A percentile compares a stretch with the other conserved stretches of the same genome.
Conservation (phyloP, 2,888 invertebrate genomes). For the Oscheius sp. region DNA sequence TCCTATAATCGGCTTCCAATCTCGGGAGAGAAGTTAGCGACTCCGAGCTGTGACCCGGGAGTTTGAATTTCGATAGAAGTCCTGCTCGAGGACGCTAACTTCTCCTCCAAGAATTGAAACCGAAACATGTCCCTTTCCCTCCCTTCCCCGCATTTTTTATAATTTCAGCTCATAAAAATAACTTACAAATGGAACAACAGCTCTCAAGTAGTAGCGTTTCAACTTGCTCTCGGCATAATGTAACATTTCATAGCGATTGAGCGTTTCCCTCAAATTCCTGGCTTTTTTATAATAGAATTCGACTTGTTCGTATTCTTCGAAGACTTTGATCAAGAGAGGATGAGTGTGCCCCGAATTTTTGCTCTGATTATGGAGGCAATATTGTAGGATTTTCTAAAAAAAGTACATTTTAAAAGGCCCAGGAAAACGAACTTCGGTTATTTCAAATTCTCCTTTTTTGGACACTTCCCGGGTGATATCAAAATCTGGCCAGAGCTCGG, state of each 20-base stretch:
- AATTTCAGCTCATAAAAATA: too few species aligned
- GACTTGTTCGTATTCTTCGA: background rate
- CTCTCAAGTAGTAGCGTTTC: background rate
- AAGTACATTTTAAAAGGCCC: too few species aligned
- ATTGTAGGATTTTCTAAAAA: too few species aligned
- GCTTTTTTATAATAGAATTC: background rate
- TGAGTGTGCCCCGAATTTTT: background rate
- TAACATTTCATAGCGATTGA: background rate
- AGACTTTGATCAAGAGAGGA: background rate
- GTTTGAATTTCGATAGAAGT: too few species aligned
- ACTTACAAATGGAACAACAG: background rate
- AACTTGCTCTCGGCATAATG: background rate
- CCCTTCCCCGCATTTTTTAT: too few species aligned
- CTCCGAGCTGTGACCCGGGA: too few species aligned
- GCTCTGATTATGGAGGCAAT: too few species aligned
- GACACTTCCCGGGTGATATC: background rate
- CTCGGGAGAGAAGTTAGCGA: too few species aligned
- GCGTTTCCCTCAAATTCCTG: background rate
- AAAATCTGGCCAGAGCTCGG: background rate
- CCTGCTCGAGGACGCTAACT: too few species aligned
- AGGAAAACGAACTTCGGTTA: background rate
- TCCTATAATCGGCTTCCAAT: too few species aligned
- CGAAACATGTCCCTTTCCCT: too few species aligned
- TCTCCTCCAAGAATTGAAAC: too few species aligned
- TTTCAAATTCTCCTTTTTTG: background rate